Base-by-base conservation (phyloP, 2,888 invertebrate species). In the Geotrupes spiniger region DNA sequence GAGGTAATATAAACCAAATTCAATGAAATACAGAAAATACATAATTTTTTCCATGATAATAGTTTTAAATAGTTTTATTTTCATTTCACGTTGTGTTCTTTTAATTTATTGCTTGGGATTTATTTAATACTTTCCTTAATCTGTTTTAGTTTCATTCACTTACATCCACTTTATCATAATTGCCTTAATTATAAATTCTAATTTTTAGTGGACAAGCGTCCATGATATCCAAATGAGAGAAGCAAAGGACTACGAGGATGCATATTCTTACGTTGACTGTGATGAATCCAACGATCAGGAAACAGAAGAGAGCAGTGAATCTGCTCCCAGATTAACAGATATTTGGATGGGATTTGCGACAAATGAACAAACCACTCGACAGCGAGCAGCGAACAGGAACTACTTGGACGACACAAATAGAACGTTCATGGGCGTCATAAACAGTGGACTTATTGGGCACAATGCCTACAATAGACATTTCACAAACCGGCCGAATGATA, bases 161-260 rank as follows among this genome's bases (percentile, higher is more conserved):
- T n/a, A n/a, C n/a, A n/a, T n/a, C n/a, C n/a, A n/a, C n/a, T n/a
- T n/a, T 1, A 29, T 31, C 11, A 17, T 44, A 4, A n/a, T n/a
- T n/a, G n/a, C n/a, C n/a, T 46, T 27, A 41, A 15, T 50, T 11
- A 5, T 36, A 4, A 38, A 49, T 53, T 25, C 31, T 44, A 36
- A 6, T 21, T 56, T 57, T 42, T 40, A 90, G 87, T 95, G 92
- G 92, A 92, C 92, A 4, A 91, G 92, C 67, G 84, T 96, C 43
- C 95, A 96, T 74, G 93, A 95, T 69, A 92, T 96, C 56, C 92
- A 93, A 74, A 84, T 86, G 33, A 72, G 70, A 45, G 76, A 76
- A 3, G 63, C 68, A 6, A 66, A 72, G 9, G 76, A 76, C 11
- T 73, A 73, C 17, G 66, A 69, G 28, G 71, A 76, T 17, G 66